Evolutionary conservation across 2,113 vertebrate genomes (phyloP), one percentile per base, ranked within the genome.

Genomic region (Aphelocoma coerulescens): DNA sequence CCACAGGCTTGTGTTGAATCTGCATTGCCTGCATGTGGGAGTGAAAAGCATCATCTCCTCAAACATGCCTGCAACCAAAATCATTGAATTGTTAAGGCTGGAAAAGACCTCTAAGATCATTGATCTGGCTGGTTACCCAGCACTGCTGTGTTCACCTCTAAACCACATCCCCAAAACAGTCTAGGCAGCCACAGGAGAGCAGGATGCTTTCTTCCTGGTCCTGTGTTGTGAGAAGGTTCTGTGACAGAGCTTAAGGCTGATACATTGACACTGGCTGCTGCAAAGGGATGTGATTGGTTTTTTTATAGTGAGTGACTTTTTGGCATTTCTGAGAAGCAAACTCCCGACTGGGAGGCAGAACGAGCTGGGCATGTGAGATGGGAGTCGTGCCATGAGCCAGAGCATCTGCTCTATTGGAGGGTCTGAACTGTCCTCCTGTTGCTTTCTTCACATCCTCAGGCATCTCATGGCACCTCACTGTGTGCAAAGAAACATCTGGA

Each of bases 311-410:
- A 67, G 35, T 35, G 46, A 62, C 54, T 73, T 91, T 33, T 52
- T 75, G 44, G 74, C 46, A 46, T 88, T 94, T 96, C 30, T 82
- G 69, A 85, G 67, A 66, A 72, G 58, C 41, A 21, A 22, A 37
- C 18, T 59, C 62, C 49, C 30, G 33, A 0, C 32, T 16, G 46
- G n/a, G 78, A 93, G 37, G 46, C 93, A 82, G 69, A 85, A 65
- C 15, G 51, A 55, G 65, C 66, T 78, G 44, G 61, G 48, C 77
- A 41, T 7, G 2, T 15, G 41, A 82, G 49, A 18, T 68, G 79
- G 30, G 46, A 43, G 19, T 73, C 1, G 0, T 76, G 48, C 2
- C 1, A 9, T 27, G 51, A 89, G 27, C 43, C 72, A 72, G 63
- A 73, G 76, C 58, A 65, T 62, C 63, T 95, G 75, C 58, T 88